Conservation (phyloP, 1,140 invertebrate genomes). For the Drosophila rufa region DNA sequence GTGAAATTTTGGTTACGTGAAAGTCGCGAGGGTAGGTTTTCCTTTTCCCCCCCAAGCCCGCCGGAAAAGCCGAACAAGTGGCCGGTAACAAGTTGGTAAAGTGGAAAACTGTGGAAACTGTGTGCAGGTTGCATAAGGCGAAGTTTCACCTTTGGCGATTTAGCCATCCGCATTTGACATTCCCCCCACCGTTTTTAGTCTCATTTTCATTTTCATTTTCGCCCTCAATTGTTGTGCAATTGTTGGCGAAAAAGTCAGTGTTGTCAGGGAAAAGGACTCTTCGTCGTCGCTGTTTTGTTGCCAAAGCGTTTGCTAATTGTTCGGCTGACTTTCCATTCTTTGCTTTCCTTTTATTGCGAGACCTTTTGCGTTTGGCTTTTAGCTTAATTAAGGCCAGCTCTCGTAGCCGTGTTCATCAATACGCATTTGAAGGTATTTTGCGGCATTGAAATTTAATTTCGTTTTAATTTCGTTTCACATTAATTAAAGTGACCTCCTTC, state of each 20-base stretch:
- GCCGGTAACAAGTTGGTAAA: conserved; percentile 34
- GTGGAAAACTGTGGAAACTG: conserved; percentile 7
- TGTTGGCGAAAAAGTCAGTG: conserved; percentile 10
- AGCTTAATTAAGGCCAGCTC: conserved; percentile 62
- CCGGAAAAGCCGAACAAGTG: conserved; percentile 37
- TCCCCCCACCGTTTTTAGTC: not conserved
- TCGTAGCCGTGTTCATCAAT: conserved; percentile 22
- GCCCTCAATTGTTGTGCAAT: conserved; percentile 46
- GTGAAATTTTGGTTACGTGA: conserved; percentile 15
- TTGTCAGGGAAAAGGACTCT: conserved; percentile 20
- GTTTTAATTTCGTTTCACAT: conserved; percentile 53
- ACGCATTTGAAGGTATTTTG: conserved; percentile 18
- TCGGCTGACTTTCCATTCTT: conserved; percentile 4
- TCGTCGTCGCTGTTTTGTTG: not conserved
- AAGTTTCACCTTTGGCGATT: conserved; percentile 26
- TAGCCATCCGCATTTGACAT: conserved; percentile 13
- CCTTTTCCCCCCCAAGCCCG: too few species aligned
- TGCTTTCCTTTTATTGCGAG: not conserved
- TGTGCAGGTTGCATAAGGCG: conserved; percentile 53
- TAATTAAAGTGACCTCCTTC: conserved; percentile 64
- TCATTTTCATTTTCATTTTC: conserved; percentile 21
- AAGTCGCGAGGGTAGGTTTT: not conserved
- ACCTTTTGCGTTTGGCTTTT: conserved; percentile 48
- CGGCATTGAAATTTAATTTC: conserved; percentile 41
- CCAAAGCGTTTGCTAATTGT: conserved; percentile 43